A percentile compares a stretch with the other conserved stretches of the same genome.
These are phyloP conservation scores for Cotesia glomerata DNA, from an alignment of 1,140 invertebrate species.

Conservation along the genomic window DNA sequence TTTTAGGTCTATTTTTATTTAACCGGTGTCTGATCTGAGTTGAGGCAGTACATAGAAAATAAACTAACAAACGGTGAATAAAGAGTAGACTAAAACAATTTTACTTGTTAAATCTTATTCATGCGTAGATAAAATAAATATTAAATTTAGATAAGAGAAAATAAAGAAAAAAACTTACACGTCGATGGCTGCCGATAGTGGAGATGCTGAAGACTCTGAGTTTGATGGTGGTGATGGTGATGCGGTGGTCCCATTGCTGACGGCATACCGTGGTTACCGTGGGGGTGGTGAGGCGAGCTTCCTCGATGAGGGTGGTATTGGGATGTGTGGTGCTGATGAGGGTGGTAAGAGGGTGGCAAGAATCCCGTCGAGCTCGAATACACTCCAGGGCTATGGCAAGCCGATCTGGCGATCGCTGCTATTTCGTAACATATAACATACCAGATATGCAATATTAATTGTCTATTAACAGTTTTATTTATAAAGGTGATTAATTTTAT, in stretches of 20 bases:
- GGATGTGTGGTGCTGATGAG: slow-evolving; percentile 56
- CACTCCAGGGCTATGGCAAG: slow-evolving; percentile 64
- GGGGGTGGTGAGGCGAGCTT: slow-evolving; percentile 58
- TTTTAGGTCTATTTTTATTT: slow-evolving; percentile 1
- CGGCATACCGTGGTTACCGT: slow-evolving; percentile 52
- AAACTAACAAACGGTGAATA: neutral
- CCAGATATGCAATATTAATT: slow-evolving; percentile 3
- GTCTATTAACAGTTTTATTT: neutral
- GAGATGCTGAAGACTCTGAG: slow-evolving; percentile 58
- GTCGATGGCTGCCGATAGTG: slow-evolving; percentile 60
- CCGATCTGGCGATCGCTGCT: slow-evolving; percentile 62
- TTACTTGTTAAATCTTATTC: too few species aligned
- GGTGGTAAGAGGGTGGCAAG: slow-evolving; percentile 57
- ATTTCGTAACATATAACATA: slow-evolving; percentile 20
- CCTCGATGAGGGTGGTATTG: slow-evolving; percentile 60
- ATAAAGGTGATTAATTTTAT: too few species aligned
- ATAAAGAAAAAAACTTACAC: slow-evolving; percentile 48
- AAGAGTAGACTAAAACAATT: too few species aligned
- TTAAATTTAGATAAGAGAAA: neutral
- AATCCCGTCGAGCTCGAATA: slow-evolving; percentile 53
- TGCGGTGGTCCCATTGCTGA: slow-evolving; percentile 60
- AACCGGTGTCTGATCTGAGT: too few species aligned
- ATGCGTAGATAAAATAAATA: neutral
- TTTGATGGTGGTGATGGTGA: slow-evolving; percentile 60
- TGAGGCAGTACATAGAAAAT: neutral